These are phyloP conservation scores for Lepidurus apus DNA, from an alignment of 1,140 invertebrate species.

Conservation along the genomic window DNA sequence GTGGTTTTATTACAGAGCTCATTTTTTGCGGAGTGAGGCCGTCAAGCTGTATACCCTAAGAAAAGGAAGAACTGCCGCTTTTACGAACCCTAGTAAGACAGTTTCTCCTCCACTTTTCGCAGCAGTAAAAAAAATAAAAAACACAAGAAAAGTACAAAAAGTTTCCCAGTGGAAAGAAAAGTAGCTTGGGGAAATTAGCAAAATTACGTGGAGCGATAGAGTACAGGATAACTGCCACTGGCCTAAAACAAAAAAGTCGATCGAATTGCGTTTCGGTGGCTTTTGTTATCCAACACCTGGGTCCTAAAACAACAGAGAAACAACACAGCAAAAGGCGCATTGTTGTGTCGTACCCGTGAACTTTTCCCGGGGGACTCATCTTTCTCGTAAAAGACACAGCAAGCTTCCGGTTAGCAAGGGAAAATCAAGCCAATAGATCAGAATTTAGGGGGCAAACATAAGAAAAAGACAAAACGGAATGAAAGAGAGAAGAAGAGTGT, in stretches of 20 bases:
- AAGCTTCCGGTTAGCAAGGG: not conserved
- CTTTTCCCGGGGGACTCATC: not conserved
- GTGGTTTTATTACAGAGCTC: not conserved
- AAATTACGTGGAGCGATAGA: not conserved
- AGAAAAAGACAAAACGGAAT: not conserved
- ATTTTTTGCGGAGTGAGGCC: slow-evolving; percentile 2
- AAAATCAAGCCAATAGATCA: slow-evolving; percentile 22
- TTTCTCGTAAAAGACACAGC: slow-evolving; percentile 9
- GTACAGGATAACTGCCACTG: not conserved
- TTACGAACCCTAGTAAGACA: not conserved
- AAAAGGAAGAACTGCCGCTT: not conserved
- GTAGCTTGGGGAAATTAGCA: not conserved
- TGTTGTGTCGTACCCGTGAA: not conserved
- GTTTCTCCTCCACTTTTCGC: not conserved
- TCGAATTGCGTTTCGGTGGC: slow-evolving; percentile 1
- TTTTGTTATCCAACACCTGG: not conserved
- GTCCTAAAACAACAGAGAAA: not conserved
- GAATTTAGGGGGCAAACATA: not conserved
- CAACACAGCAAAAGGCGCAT: not conserved
- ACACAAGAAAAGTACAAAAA: not conserved
- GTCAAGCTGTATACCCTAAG: not conserved
- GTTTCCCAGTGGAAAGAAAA: not conserved
- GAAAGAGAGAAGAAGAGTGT: not conserved
- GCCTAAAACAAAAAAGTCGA: slow-evolving; percentile 11
- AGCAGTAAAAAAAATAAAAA: not conserved